phyloP scores from a whole-genome alignment of 2,888 invertebrate species.

The Zaprionus obscuricornis region DNA sequence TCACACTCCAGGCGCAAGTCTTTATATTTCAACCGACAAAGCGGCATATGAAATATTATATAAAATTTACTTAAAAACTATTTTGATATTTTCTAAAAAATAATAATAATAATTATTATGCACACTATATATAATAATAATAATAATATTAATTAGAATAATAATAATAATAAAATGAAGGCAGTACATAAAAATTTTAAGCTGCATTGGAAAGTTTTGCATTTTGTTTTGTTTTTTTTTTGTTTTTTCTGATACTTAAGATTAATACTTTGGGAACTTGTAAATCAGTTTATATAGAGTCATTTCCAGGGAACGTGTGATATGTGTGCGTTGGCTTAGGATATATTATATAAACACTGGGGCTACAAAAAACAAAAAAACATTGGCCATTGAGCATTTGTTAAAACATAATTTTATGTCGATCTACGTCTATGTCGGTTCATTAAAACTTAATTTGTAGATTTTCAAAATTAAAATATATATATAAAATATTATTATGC shows the following conservation, averaged over 20 bases:
- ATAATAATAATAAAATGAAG: conserved; percentile 12
- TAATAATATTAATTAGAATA: too few relatives aligned
- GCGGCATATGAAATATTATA: conserved; percentile 30
- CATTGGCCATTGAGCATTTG: background rate
- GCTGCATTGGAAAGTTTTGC: conserved; percentile 44
- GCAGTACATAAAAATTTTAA: conserved; percentile 36
- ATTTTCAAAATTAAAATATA: too few relatives aligned
- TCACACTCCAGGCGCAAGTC: conserved; percentile 55
- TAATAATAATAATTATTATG: conserved; percentile 42
- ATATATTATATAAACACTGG: conserved; percentile 72
- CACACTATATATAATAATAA: too few relatives aligned
- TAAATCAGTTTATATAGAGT: conserved; percentile 47
- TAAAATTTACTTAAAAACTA: conserved; percentile 16
- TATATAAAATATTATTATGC: too few relatives aligned
- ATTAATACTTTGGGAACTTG: conserved; percentile 74
- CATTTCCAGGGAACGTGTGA: conserved; percentile 60
- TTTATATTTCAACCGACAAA: conserved; percentile 22
- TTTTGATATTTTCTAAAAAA: too few relatives aligned
- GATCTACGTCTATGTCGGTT: too few relatives aligned
- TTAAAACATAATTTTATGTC: conserved; percentile 6
- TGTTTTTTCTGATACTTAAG: conserved; percentile 58
- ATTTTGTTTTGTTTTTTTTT: conserved; percentile 10
- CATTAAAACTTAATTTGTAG: too few relatives aligned
- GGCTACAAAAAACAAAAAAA: conserved; percentile 13
- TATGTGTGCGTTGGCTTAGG: conserved; percentile 74